Percentiles rank a stretch among this genome's conserved stretches.
Conservation (phyloP, 2,797 vertebrate genomes). For the Pantherophis alleghaniensis region DNA sequence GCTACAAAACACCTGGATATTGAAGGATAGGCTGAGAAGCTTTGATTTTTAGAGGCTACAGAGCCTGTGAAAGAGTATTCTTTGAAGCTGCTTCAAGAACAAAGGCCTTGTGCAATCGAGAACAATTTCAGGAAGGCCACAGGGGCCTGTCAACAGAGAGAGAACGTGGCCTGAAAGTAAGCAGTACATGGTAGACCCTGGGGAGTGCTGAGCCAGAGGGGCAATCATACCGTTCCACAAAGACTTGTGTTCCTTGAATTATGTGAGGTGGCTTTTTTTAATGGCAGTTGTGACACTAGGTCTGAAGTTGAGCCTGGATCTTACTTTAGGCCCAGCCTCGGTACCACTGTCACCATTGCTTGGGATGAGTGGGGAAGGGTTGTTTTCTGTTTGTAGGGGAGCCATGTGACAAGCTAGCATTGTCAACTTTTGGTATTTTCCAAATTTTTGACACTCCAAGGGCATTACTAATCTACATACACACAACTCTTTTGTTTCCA, state of each 20-base stretch:
- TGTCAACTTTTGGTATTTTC: not conserved
- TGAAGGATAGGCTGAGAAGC: not conserved
- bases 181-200: no score
- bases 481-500: not conserved
- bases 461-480: not conserved
- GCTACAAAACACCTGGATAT: not conserved
- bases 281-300: not conserved
- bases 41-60: not conserved
- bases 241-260: not conserved
- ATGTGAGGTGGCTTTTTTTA: not conserved
- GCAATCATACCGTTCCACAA: not conserved
- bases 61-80: not conserved
- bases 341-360: not conserved
- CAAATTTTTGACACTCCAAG: not conserved
- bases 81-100: not conserved
- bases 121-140: not conserved
- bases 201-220: no score
- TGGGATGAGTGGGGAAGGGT: not conserved
- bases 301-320: not conserved
- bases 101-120: not conserved
- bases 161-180: no score
- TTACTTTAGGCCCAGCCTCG: not conserved
- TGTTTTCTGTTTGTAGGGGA: no score
- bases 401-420: not conserved
- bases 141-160: not conserved